Base-by-base conservation (phyloP, 2,888 invertebrate genomes). In the Erebia ligea region DNA sequence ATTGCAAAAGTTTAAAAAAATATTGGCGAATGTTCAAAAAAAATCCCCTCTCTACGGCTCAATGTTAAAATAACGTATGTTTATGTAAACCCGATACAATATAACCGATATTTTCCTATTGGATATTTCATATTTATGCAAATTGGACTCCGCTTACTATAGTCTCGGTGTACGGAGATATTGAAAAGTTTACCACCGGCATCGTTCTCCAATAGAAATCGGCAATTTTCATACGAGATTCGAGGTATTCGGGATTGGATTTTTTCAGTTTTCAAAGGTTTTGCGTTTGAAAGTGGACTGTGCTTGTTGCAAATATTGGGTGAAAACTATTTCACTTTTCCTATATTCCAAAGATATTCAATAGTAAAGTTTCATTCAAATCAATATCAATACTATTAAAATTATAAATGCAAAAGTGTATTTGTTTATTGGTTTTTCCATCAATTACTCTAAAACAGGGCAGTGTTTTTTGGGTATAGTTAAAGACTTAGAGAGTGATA, bases 51-150 rank as follows among this genome's bases (percentile, higher is more conserved):
- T 42, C 45, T 21, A 1, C 1, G 48, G 62, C 21, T 62, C 13
- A 62, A 17, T 17, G 62, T 48, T 17, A 62, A 21, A 62, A 62
- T n/a, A 10, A 62, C 62, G 15, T 17, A 62, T 62, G 19, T 62
- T 62, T 62, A 62, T 62, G 45, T 48, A 62, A 45, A 48, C 62
- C 45, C 48, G 15, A 62, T 62, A 62, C 62, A 48, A 48, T 62
- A 62, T 48, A 8, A n/a, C n/a, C n/a, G n/a, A n/a, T n/a, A n/a
- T n/a, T n/a, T 15, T 48, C 45, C 48, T 62, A 45, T 62, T 62
- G 62, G 48, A 62, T 62, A 62, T 62, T 62, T 62, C 48, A 62
- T 45, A 48, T 62, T 62, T 62, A 62, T 62, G 62, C 13, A 62
- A 62, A 62, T 62, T 21, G 62, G 8, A 15, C 48, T 45, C 21